Base-by-base conservation (phyloP, 1,140 invertebrate species). In the Zaprionus kolodkinae region DNA sequence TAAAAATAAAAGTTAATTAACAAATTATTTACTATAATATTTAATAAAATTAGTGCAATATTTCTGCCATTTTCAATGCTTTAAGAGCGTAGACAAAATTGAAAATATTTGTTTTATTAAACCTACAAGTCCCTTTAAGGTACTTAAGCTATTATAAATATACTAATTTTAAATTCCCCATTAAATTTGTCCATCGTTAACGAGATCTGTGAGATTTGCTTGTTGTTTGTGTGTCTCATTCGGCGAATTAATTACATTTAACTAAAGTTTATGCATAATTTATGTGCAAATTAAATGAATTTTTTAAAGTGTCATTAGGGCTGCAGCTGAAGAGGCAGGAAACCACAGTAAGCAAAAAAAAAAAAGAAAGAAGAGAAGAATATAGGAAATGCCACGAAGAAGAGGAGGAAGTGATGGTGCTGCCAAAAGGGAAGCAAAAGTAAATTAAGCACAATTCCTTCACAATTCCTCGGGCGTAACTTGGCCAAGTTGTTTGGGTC, bases 401-500 rank as follows among this genome's bases (percentile, higher is more conserved):
- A 38, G 38, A 40, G 33, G 54, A 35, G 57, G 48, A 62, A 61
- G 66, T 50, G 52, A 62, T 48, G 56, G 27, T 59, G 15, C 48
- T 66, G 57, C 38, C 55, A 63, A 63, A 63, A 67, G 77, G 60
- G 43, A 52, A 54, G 65, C 60, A 72, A 81, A 89, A 76, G 85
- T 73, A 76, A 89, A 79, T 85, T 88, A 88, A 88, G 87, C 68
- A 56, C 73, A 81, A 75, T 71, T 79, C 81, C 81, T 79, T 66
- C 55, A 54, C 70, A 73, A 72, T 78, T 84, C 84, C 85, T 84
- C 76, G 45, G 84, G 85, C 85, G 69, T 71, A 57, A 67, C 72
- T 73, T 65, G 64, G 69, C 38, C 65, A 63, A 72, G 56, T 74
- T 82, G 48, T 67, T 79, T 64, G 15, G 43, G 54, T 43, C 67